These are phyloP conservation scores for Brachyrhaphis roseni DNA, from an alignment of 2,797 vertebrate species.

Conservation along the genomic window DNA sequence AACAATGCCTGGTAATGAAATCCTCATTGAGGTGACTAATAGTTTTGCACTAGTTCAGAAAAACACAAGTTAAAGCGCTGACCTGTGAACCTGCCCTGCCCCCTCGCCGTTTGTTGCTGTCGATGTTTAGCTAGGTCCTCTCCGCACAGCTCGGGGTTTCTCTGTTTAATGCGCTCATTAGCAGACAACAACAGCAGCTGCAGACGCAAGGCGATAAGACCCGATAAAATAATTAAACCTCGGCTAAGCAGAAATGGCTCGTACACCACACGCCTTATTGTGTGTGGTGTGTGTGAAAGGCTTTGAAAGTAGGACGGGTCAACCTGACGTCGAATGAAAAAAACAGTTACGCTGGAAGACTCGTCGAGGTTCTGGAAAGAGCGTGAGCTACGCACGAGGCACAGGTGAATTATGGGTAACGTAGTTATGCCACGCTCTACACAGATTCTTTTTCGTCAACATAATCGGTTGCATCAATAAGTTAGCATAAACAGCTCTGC, in stretches of 20 bases:
- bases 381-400: slow-evolving; percentile 6
- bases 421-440: slow-evolving; percentile 26
- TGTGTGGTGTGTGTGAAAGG: not conserved
- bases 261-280: not conserved
- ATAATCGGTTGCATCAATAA: not conserved
- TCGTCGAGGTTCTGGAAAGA: slow-evolving; percentile 50
- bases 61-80: not conserved
- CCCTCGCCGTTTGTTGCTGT: slow-evolving; percentile 43
- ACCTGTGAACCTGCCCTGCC: slow-evolving; percentile 55
- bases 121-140: slow-evolving; percentile 40
- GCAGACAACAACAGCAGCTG: not conserved
- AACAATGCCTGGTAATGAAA: not conserved
- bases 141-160: not conserved
- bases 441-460: not conserved
- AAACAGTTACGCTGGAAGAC: slow-evolving; percentile 21
- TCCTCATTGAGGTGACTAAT: not conserved
- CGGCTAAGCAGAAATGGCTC: not conserved
- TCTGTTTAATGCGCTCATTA: not conserved
- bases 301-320: not conserved
- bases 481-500: not conserved
- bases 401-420: slow-evolving; percentile 49
- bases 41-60: slow-evolving; percentile 12
- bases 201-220: not conserved
- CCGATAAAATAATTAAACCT: not conserved
- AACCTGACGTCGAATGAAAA: slow-evolving; percentile 14